A percentile compares a stretch with the other conserved stretches of the same genome.
phyloP scores from a whole-genome alignment of 1,140 invertebrate genomes.

The Lepidotrigona ventralis region DNA sequence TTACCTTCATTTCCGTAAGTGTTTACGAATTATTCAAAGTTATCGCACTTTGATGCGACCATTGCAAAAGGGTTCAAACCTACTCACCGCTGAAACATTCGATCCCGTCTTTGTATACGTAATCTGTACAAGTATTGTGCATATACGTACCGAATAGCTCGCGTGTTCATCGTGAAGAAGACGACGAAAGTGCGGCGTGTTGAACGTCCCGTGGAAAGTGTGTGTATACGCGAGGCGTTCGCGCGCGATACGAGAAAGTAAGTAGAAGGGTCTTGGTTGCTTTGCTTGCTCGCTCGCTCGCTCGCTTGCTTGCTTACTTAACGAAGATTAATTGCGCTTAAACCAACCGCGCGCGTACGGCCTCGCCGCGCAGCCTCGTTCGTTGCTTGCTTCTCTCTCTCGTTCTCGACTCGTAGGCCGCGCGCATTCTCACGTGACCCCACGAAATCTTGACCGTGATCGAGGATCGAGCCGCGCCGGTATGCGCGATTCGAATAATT shows the following conservation, averaged over 20 bases:
- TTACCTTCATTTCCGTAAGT: neutral
- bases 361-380: constrained; percentile 37
- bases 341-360: constrained; percentile 73
- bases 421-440: constrained; percentile 72
- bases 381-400: constrained; percentile 7
- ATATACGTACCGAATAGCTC: neutral
- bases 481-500: constrained; percentile 45
- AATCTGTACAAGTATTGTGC: neutral
- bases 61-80: too few species aligned
- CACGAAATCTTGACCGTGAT: constrained; percentile 63
- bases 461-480: constrained; percentile 41
- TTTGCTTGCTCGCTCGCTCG: constrained; percentile 48
- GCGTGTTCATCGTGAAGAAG: neutral
- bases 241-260: constrained; percentile 50
- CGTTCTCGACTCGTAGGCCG: constrained; percentile 12
- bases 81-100: too few species aligned
- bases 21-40: neutral
- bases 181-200: neutral
- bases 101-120: neutral
- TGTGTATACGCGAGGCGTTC: constrained; percentile 36
- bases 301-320: constrained; percentile 68
- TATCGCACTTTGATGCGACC: too few species aligned
- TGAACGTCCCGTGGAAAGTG: neutral
- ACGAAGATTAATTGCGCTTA: constrained; percentile 77
- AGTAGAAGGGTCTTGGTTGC: constrained; percentile 59